phyloP scores from a whole-genome alignment of 2,797 vertebrate genomes.

The Phalanger gymnotis region DNA sequence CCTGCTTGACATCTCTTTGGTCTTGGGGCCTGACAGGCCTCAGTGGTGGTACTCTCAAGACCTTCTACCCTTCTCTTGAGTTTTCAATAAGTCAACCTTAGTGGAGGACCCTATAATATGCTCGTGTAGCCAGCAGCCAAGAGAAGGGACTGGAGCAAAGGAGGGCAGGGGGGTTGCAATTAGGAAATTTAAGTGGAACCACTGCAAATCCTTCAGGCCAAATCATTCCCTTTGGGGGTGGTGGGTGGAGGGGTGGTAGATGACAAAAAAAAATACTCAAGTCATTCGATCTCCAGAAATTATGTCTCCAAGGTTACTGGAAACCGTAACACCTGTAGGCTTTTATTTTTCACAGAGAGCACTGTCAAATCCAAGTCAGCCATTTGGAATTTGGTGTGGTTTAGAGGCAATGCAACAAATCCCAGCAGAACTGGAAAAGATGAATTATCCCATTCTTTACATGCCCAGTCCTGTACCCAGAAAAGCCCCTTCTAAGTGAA shows the following conservation, averaged over 20 bases:
- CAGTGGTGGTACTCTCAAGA: background rate
- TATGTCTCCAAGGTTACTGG: conserved; percentile 46
- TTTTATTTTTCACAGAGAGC: conserved; percentile 61
- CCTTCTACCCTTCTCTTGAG: background rate
- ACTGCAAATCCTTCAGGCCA: conserved; percentile 10
- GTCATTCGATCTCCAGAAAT: conserved; percentile 51
- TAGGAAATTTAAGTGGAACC: conserved; percentile 12
- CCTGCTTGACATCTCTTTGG: background rate
- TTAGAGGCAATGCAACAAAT: conserved; percentile 60
- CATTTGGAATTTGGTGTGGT: conserved; percentile 49
- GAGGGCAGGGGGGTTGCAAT: background rate
- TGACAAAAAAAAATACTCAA: conserved; percentile 46
- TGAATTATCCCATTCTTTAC: conserved; percentile 71
- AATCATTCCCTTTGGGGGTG: background rate
- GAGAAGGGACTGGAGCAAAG: background rate
- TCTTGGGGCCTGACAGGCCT: background rate
- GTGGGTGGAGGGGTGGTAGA: too few relatives aligned
- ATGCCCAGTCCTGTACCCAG: conserved; percentile 41
- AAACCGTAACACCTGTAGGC: conserved; percentile 61
- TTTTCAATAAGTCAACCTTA: background rate
- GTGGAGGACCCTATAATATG: background rate
- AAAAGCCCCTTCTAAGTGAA: conserved; percentile 63
- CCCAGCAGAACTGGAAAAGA: conserved; percentile 61
- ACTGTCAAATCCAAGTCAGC: conserved; percentile 57
- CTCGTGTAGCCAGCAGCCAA: background rate